These are phyloP conservation scores for Apostichopus californicus DNA, from an alignment of 35 echinoderm and acorn worm genomes.

Conservation along the genomic window DNA sequence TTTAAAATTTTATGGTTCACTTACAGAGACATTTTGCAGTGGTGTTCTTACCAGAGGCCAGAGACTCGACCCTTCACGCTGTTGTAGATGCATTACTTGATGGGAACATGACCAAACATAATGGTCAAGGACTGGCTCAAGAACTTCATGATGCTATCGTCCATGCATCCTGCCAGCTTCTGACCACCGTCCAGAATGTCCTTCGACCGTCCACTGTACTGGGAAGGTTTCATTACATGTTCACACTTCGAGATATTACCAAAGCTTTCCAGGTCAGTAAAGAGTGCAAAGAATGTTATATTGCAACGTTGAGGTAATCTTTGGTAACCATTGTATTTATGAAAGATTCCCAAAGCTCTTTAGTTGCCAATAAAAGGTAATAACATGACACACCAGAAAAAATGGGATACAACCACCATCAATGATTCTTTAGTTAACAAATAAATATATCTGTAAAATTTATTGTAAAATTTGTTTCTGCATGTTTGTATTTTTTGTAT, in stretches of 20 bases:
- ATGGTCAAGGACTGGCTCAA: slow-evolving; percentile 81
- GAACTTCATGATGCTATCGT: slow-evolving; percentile 97
- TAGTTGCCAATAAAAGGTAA: too few species aligned
- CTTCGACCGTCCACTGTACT: slow-evolving; percentile 83
- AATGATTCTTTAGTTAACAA: too few species aligned
- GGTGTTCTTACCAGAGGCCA: slow-evolving; percentile 83
- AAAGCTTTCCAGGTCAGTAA: slow-evolving; percentile 92
- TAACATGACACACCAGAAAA: too few species aligned
- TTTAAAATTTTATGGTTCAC: neutral
- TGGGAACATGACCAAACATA: slow-evolving; percentile 97
- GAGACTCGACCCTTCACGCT: slow-evolving; percentile 68
- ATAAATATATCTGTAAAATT: too few species aligned
- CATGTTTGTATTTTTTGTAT: too few species aligned
- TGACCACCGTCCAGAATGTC: slow-evolving; percentile 91
- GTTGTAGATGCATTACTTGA: slow-evolving; percentile 90
- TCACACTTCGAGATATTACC: slow-evolving; percentile 89
- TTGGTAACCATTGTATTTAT: too few species aligned
- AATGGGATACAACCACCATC: too few species aligned
- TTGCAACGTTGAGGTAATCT: too few species aligned
- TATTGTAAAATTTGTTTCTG: too few species aligned
- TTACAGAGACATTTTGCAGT: slow-evolving; percentile 90
- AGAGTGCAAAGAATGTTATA: neutral
- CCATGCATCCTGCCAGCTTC: slow-evolving; percentile 89
- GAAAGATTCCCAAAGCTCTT: too few species aligned
- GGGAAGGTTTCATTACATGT: slow-evolving; percentile 92